phyloP scores from a whole-genome alignment of 2,888 invertebrate species.

The Melieria omissa region DNA sequence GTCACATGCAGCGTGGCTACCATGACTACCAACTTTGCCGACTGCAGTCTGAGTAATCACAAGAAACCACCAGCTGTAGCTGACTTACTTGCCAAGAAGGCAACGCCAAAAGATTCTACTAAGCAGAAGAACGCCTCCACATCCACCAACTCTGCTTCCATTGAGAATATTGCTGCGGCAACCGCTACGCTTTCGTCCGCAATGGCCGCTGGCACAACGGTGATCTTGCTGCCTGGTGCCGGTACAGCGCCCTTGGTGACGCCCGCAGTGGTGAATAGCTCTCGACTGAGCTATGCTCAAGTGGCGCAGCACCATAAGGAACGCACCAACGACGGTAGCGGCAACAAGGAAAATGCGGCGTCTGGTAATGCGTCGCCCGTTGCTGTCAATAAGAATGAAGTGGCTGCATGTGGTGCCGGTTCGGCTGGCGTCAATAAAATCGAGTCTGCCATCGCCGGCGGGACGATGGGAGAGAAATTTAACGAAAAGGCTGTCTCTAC shows the following conservation, averaged over 20 bases:
- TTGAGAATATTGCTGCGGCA: slow-evolving; percentile 54
- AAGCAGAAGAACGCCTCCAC: slow-evolving; percentile 60
- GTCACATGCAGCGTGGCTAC: slow-evolving; percentile 68
- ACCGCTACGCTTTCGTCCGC: slow-evolving; percentile 35
- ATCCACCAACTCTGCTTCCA: slow-evolving; percentile 57
- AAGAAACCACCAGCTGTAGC: slow-evolving; percentile 56
- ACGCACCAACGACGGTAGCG: slow-evolving; percentile 49
- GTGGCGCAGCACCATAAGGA: slow-evolving; percentile 75
- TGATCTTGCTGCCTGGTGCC: slow-evolving; percentile 37
- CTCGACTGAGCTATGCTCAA: slow-evolving; percentile 74
- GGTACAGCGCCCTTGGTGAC: slow-evolving; percentile 49
- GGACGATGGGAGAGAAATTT: slow-evolving; percentile 38
- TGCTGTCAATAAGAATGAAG: slow-evolving; percentile 42
- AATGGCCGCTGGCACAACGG: slow-evolving; percentile 35
- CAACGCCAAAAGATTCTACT: slow-evolving; percentile 56
- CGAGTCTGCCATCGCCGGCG: slow-evolving; percentile 47
- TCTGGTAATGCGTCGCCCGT: slow-evolving; percentile 41
- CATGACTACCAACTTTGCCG: slow-evolving; percentile 68
- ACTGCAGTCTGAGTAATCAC: slow-evolving; percentile 56
- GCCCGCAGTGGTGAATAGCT: slow-evolving; percentile 47
- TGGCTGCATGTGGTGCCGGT: slow-evolving; percentile 44
- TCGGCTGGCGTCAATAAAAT: slow-evolving; percentile 52
- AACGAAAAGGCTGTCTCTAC: slow-evolving; percentile 38
- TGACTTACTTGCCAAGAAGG: slow-evolving; percentile 48
- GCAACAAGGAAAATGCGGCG: slow-evolving; percentile 38